These are phyloP conservation scores for Phrynocephalus vlangalii DNA, from an alignment of 2,797 vertebrate species.

Conservation along the genomic window DNA sequence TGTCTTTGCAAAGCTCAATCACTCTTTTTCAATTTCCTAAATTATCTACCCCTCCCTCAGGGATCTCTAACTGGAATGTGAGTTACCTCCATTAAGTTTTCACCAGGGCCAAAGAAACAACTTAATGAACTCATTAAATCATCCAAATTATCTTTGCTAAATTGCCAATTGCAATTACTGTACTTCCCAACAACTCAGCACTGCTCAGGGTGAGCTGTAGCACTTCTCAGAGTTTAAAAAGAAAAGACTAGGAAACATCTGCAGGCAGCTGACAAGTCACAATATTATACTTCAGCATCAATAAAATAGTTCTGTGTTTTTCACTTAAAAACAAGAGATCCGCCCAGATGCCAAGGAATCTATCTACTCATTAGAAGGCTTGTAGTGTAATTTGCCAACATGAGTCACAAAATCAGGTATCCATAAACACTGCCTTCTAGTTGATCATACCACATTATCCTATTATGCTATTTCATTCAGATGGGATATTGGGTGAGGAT, in stretches of 20 bases:
- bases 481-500: no score
- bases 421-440: neutral
- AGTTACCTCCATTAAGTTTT: constrained; percentile 49
- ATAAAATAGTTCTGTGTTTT: neutral
- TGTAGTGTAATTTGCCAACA: neutral
- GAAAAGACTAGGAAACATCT: neutral
- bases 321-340: neutral
- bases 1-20: constrained; percentile 49
- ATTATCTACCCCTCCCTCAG: constrained; percentile 28
- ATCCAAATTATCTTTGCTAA: constrained; percentile 39
- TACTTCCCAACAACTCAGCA: constrained; percentile 45
- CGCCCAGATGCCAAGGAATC: neutral
- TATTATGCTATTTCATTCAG: no score
- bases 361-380: neutral
- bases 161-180: constrained; percentile 38
- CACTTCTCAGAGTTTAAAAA: neutral
- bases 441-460: neutral
- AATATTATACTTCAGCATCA: neutral
- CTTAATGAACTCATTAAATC: constrained; percentile 35
- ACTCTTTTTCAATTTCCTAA: constrained; percentile 18
- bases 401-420: neutral
- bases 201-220: constrained; percentile 20
- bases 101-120: constrained; percentile 49
- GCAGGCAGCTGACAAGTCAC: constrained; percentile 1
- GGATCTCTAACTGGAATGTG: constrained; percentile 40